Conservation (phyloP, 92 coral and sea anemone genomes). For the Heteractis magnifica region DNA sequence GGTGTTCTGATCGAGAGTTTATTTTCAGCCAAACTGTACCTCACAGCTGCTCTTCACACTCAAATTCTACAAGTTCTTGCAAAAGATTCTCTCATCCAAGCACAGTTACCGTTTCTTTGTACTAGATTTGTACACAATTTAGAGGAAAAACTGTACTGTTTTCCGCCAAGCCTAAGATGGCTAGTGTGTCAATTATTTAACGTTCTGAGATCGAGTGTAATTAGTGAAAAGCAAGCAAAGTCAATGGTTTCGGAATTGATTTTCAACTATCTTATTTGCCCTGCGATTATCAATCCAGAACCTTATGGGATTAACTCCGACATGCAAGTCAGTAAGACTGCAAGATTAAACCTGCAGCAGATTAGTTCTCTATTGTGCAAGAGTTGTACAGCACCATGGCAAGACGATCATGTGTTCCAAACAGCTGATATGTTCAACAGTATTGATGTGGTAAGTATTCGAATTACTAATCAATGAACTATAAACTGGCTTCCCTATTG, state of each 20-base stretch:
- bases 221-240: constrained; percentile 57
- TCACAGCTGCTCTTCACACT: constrained; percentile 82
- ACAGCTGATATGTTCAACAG: constrained; percentile 54
- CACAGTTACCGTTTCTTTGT: constrained; percentile 66
- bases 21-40: constrained; percentile 74
- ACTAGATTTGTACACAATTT: constrained; percentile 71
- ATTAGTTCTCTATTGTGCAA: constrained; percentile 72
- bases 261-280: constrained; percentile 80
- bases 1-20: constrained; percentile 70
- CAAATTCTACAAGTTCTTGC: constrained; percentile 80
- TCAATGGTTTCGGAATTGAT: constrained; percentile 73
- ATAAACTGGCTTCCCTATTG: background rate
- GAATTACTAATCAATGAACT: background rate
- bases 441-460: constrained; percentile 61
- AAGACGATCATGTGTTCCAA: constrained; percentile 14
- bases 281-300: constrained; percentile 83
- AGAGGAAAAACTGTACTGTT: constrained; percentile 82
- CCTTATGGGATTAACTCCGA: constrained; percentile 90
- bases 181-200: constrained; percentile 77
- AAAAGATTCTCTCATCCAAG: constrained; percentile 69
- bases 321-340: constrained; percentile 80
- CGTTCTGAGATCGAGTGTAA: constrained; percentile 53
- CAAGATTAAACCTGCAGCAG: constrained; percentile 79
- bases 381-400: constrained; percentile 56
- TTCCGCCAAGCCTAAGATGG: constrained; percentile 89